phyloP scores from a whole-genome alignment of 53 echinoderm and acorn worm genomes.

The Echinometra lucunter region DNA sequence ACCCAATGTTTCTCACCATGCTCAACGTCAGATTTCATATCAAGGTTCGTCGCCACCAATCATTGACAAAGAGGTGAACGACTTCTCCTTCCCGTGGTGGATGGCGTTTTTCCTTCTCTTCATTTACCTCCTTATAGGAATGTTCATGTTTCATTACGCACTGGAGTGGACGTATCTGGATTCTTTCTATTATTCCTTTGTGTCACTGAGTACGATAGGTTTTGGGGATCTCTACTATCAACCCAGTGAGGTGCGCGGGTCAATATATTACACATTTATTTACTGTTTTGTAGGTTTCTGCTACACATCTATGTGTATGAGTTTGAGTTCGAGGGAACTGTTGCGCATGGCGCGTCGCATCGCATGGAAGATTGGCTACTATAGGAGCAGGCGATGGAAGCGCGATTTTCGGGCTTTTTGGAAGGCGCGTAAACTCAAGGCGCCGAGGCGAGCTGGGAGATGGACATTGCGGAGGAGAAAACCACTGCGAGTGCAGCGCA shows the following conservation, averaged over 20 bases:
- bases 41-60: not conserved
- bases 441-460: not conserved
- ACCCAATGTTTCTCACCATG: not conserved
- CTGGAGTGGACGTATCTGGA: slow-evolving; percentile 75
- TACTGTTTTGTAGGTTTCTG: slow-evolving; percentile 90
- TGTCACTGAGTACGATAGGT: slow-evolving; percentile 95
- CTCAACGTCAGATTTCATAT: not conserved
- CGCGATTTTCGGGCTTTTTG: slow-evolving; percentile 64
- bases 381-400: slow-evolving; percentile 80
- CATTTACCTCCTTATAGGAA: slow-evolving; percentile 82
- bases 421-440: slow-evolving; percentile 47
- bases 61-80: slow-evolving; percentile 74
- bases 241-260: slow-evolving; percentile 65
- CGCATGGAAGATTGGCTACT: slow-evolving; percentile 81
- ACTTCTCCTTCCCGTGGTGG: slow-evolving; percentile 87
- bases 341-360: slow-evolving; percentile 76
- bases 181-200: slow-evolving; percentile 90
- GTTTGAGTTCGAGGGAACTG: slow-evolving; percentile 86
- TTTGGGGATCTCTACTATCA: slow-evolving; percentile 88
- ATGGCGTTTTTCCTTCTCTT: slow-evolving; percentile 80
- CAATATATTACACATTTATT: slow-evolving; percentile 76
- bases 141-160: slow-evolving; percentile 71
- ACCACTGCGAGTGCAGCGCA: not conserved
- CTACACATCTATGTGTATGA: slow-evolving; percentile 93
- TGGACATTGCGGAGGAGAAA: slow-evolving; percentile 39